Base-by-base conservation (phyloP, 2,797 vertebrate species). In the Girardinus metallicus region DNA sequence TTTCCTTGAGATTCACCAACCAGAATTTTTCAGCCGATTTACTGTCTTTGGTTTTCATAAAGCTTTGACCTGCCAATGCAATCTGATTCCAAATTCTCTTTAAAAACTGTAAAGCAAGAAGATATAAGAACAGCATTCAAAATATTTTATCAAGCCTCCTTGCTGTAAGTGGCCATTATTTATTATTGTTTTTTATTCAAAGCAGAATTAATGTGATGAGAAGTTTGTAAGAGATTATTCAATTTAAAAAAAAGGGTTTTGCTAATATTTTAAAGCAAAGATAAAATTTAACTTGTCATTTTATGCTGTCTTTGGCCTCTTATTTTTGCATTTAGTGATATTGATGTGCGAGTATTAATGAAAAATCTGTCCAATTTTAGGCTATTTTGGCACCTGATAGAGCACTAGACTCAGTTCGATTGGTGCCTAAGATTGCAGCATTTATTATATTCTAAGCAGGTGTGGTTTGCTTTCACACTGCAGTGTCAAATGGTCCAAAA, bases 1-100 rank as follows among this genome's bases (percentile, higher is more conserved):
- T 88, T 85, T 85, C 41, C 41, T 71, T 12, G 6, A 70, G 23
- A 12, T 39, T 21, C 21, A 44, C 7, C 15, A 68, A 26, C 36
- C 62, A 66, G 34, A 66, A 23, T 39, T 21, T 66, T 66, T 10
- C 62, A 36, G 62, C 34, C 3, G 1, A 66, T 36, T 66, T 66
- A 16, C 18, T 36, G 8, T 66, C 62, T 36, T 15, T 26, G 21
- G 4, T 41, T 26, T 41, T 13, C 41, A 39, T 26, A 43, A 41
- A 68, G 21, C 36, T 68, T 66, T 68, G 8, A 39, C 62, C 18
- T 39, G 31, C 60, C 15, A 18, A 34, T 34, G 6, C 31, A 6
- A 26, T 39, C 36, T 41, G 10, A 23, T 13, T 41, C 21, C 11
- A 11, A 41, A 12, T 26, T 68, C 10, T 41, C 18, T 41, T 64